These are phyloP conservation scores for Sebastes oblongus DNA, from an alignment of 2,797 vertebrate genomes.

Conservation along the genomic window DNA sequence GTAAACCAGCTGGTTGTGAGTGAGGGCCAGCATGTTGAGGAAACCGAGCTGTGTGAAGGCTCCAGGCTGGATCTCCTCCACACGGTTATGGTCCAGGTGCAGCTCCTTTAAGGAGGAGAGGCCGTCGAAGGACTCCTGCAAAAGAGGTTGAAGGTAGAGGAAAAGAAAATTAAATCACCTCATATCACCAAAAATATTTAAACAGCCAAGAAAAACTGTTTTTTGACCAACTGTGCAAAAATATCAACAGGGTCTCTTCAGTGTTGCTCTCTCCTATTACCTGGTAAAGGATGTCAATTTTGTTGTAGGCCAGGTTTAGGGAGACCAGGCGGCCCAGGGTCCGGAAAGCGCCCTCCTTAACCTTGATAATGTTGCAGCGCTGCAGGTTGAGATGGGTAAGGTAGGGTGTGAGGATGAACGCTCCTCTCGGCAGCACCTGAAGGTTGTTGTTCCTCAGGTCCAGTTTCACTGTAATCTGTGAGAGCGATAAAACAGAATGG, in stretches of 20 bases:
- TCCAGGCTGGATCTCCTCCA: slow-evolving; percentile 91
- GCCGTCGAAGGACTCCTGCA: slow-evolving; percentile 89
- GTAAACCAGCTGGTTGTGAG: slow-evolving; percentile 89
- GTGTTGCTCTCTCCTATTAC: slow-evolving; percentile 30
- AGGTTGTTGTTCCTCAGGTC: slow-evolving; percentile 87
- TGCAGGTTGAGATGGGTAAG: slow-evolving; percentile 90
- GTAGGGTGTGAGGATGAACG: slow-evolving; percentile 83
- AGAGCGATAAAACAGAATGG: not conserved
- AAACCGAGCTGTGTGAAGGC: slow-evolving; percentile 88
- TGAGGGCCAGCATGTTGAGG: slow-evolving; percentile 85
- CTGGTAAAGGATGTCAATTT: slow-evolving; percentile 87
- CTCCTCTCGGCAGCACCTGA: slow-evolving; percentile 67
- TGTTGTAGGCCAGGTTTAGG: slow-evolving; percentile 89
- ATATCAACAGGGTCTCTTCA: not conserved
- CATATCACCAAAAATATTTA: not conserved
- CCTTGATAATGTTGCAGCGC: slow-evolving; percentile 81
- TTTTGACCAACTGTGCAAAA: not conserved
- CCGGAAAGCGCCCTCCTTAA: slow-evolving; percentile 90
- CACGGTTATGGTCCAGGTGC: slow-evolving; percentile 83
- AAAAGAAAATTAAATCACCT: not conserved
- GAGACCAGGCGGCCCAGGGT: slow-evolving; percentile 87
- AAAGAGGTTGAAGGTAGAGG: not conserved
- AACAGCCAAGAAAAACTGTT: not conserved
- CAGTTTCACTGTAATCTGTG: slow-evolving; percentile 87
- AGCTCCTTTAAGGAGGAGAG: slow-evolving; percentile 89